phyloP scores from a whole-genome alignment of 1,140 invertebrate genomes.

The Panagrolaimus sp. region DNA sequence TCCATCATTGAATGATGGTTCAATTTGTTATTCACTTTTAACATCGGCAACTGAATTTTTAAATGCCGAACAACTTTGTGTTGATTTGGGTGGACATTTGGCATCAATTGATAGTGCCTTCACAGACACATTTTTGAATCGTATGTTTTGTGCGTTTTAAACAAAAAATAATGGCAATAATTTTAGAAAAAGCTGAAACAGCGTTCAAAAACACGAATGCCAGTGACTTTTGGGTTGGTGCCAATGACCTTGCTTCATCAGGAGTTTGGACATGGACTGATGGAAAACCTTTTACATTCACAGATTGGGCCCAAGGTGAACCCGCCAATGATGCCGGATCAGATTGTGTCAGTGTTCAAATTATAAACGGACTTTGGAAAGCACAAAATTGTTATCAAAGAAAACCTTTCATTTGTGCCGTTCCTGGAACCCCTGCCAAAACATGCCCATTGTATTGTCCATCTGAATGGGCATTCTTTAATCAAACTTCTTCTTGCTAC shows the following conservation, averaged over 20 bases:
- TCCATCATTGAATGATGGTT: no score
- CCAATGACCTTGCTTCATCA: not conserved
- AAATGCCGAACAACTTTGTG: no score
- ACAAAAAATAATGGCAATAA: no score
- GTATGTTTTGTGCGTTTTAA: no score
- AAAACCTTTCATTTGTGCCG: not conserved
- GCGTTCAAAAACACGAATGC: not conserved
- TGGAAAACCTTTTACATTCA: not conserved
- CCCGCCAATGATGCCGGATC: not conserved
- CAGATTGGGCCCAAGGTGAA: not conserved
- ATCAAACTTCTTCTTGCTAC: conserved; percentile 15
- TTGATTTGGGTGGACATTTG: no score
- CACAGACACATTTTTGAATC: no score
- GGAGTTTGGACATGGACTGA: conserved; percentile 4
- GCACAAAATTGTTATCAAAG: not conserved
- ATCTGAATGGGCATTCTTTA: conserved; percentile 18
- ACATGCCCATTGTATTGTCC: not conserved
- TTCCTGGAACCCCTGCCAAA: not conserved
- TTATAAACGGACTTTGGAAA: not conserved
- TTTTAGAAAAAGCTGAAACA: no score
- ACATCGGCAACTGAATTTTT: no score
- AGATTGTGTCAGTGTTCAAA: not conserved
- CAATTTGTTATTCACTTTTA: no score
- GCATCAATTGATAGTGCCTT: no score
- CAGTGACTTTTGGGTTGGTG: not conserved